These are phyloP conservation scores for Nomia melanderi DNA, from an alignment of 1,140 invertebrate species.

Conservation along the genomic window DNA sequence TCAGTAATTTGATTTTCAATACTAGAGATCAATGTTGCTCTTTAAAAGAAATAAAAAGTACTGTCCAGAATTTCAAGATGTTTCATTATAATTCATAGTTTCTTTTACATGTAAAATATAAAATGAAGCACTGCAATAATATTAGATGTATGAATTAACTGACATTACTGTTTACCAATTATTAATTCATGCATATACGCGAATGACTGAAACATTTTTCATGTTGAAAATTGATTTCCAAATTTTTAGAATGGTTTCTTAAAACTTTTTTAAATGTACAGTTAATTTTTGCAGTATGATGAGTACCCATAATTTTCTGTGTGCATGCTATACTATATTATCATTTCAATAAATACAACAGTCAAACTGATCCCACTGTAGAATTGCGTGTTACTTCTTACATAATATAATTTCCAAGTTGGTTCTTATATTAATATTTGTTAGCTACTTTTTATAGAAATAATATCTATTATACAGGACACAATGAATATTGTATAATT, in stretches of 20 bases:
- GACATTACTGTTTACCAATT: not conserved
- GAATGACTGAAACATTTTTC: slow-evolving; percentile 6
- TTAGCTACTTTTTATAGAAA: slow-evolving; percentile 29
- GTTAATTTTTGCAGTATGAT: not conserved
- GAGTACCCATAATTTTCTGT: not conserved
- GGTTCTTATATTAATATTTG: not conserved
- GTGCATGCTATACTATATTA: not conserved
- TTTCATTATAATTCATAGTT: not conserved
- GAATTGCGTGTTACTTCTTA: not conserved
- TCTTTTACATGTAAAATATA: not conserved
- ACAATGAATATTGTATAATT: slow-evolving; percentile 32
- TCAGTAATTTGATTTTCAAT: slow-evolving; percentile 23
- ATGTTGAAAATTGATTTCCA: not conserved
- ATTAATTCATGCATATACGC: slow-evolving; percentile 44
- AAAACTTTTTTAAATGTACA: slow-evolving; percentile 13
- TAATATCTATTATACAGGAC: slow-evolving; percentile 12
- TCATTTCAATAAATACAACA: not conserved
- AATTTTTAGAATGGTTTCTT: slow-evolving; percentile 1
- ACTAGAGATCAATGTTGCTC: not conserved
- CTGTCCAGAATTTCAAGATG: not conserved
- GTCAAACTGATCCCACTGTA: not conserved
- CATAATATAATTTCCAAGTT: not conserved
- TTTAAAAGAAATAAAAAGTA: not conserved
- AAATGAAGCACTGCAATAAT: not conserved
- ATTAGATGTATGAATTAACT: not conserved